phyloP scores from a whole-genome alignment of 2,888 invertebrate genomes.

The Cinara cedri region DNA sequence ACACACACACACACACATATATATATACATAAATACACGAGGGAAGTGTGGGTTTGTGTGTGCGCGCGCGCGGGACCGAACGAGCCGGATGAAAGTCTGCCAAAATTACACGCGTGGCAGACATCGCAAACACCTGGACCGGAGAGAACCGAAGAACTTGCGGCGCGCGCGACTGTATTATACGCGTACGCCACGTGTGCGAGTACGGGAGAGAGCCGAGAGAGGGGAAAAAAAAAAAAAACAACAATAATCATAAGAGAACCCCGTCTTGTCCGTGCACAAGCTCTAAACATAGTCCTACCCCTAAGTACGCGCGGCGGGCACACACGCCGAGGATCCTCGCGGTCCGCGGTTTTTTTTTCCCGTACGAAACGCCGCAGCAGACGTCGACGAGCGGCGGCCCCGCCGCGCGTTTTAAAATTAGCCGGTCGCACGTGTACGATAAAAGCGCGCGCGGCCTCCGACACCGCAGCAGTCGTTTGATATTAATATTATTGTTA shows the following conservation, averaged over 20 bases:
- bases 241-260: too few relatives aligned
- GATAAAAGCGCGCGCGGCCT: too few relatives aligned
- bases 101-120: conserved; percentile 10
- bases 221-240: not conserved
- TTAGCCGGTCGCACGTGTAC: conserved; percentile 39
- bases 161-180: not conserved
- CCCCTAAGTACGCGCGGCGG: not conserved
- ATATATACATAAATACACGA: not conserved
- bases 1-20: too few relatives aligned
- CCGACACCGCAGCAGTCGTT: not conserved
- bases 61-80: conserved; percentile 7
- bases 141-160: conserved; percentile 23
- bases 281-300: conserved; percentile 40
- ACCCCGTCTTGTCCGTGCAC: not conserved
- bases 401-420: conserved; percentile 6
- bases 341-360: not conserved
- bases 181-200: not conserved
- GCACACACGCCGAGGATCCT: too few relatives aligned
- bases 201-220: not conserved
- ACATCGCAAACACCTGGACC: conserved; percentile 18
- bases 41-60: not conserved
- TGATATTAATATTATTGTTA: not conserved
- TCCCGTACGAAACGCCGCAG: too few relatives aligned
- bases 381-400: not conserved
- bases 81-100: conserved; percentile 39